phyloP scores from a whole-genome alignment of 2,888 invertebrate species.

The Drosophila quinaria region DNA sequence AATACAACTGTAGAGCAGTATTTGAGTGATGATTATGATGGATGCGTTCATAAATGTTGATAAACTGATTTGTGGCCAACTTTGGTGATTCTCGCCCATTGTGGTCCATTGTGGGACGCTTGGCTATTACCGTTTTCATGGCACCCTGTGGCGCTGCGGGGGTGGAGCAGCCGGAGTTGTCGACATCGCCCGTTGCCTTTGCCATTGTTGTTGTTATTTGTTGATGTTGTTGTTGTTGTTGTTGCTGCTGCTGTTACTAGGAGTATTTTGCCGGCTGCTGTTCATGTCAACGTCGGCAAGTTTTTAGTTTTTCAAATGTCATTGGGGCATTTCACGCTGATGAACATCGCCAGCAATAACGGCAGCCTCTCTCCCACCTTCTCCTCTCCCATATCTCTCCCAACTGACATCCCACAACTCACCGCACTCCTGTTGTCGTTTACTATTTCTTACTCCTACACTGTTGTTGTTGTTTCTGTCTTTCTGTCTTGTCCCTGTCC shows the following conservation, averaged over 20 bases:
- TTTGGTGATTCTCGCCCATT: constrained; percentile 58
- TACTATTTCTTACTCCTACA: constrained; percentile 31
- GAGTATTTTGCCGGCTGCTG: constrained; percentile 39
- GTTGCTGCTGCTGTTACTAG: constrained; percentile 38
- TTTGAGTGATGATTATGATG: constrained; percentile 67
- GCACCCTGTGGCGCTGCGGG: constrained; percentile 16
- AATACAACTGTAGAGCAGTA: constrained; percentile 13
- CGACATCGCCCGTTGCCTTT: constrained; percentile 29
- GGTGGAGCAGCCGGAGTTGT: constrained; percentile 16
- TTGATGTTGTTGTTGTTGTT: constrained; percentile 35
- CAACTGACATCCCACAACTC: constrained; percentile 9
- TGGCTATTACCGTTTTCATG: constrained; percentile 19
- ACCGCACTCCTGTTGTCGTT: constrained; percentile 9
- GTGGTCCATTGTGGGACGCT: constrained; percentile 32
- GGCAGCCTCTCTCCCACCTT: constrained; percentile 1
- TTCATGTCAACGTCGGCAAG: constrained; percentile 67
- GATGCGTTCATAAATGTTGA: constrained; percentile 51
- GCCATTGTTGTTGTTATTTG: constrained; percentile 31
- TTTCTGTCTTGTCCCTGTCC: constrained; percentile 1
- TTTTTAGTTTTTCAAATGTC: constrained; percentile 80
- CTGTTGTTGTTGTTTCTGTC: constrained; percentile 62
- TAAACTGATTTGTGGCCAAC: constrained; percentile 64
- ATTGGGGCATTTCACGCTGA: constrained; percentile 77
- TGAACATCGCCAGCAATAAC: constrained; percentile 64
- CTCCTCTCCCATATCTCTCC: neutral